Evolutionary conservation across 2,113 vertebrate genomes (phyloP).

Genomic region (Syrrhaptes paradoxus): DNA sequence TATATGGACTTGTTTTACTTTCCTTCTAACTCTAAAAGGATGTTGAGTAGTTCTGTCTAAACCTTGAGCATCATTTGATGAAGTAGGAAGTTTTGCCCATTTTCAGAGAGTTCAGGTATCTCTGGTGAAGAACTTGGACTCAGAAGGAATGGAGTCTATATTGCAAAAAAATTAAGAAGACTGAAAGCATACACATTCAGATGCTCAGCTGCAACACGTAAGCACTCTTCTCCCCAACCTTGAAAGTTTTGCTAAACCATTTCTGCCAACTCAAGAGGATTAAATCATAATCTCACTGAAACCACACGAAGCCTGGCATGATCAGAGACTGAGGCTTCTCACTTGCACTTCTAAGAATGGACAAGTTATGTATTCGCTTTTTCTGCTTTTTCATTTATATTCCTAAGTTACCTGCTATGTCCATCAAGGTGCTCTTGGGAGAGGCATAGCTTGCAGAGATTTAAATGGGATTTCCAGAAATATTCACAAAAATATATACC

Average conservation of each 20-base stretch:
- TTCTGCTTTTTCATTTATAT: background rate
- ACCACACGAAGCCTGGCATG: background rate
- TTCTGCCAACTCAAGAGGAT: background rate
- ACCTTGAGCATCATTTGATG: background rate
- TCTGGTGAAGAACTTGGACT: background rate
- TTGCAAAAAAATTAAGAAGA: rapidly evolving
- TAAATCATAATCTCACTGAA: background rate
- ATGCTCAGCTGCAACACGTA: background rate
- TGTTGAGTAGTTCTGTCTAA: background rate
- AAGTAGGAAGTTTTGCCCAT: background rate
- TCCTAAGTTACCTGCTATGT: rapidly evolving
- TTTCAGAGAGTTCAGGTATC: background rate
- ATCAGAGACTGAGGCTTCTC: background rate
- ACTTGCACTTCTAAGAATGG: background rate
- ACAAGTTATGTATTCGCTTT: background rate
- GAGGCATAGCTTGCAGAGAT: background rate
- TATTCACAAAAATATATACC: background rate
- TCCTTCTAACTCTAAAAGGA: background rate
- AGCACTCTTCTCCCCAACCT: background rate
- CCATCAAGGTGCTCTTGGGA: background rate
- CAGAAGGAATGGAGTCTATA: background rate
- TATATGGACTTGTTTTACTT: background rate
- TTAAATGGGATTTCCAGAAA: background rate
- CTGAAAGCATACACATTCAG: background rate
- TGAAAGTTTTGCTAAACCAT: background rate